Evolutionary conservation across 2,113 vertebrate genomes (phyloP), one percentile per base, ranked within the genome.

Genomic region (Ammodramus savannarum): DNA sequence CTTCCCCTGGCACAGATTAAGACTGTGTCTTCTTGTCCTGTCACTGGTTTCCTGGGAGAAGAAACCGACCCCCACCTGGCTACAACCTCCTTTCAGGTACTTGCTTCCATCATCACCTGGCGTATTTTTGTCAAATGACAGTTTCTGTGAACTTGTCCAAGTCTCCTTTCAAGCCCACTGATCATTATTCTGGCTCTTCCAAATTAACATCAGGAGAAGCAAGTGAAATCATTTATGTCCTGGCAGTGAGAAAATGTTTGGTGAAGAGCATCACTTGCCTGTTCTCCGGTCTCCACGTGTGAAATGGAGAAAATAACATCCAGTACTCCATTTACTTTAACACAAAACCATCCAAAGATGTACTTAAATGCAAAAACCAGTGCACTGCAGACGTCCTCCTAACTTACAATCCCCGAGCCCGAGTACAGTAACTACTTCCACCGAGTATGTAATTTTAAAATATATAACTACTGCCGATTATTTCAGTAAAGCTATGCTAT

Each of bases 401-500:
- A 31, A 55, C 17, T 68, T 32, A 21, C 0, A 1, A 16, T 3
- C 32, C 29, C 59, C 2, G 10, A 69, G 26, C 10, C 55, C 3
- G 0, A 63, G 25, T 1, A 19, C 6, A 20, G 4, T 8, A n/a
- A 48, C 26, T 36, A 31, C 36, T 73, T 54, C 73, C 48, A 83
- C 34, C 10, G 0, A 29, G 10, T 9, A 11, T 1, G 0, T 3
- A 6, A 6, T 6, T n/a, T 90, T 57, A 3, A 55, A 43, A 7
- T 2, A 17, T 0, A 2, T 1, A 49, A 29, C 27, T 23, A 27
- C 0, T 34, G 26, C 62, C 5, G 12, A 2, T 21, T 8, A 8
- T 2, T 34, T 3, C 59, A 16, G 27, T 18, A 21, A 65, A 43
- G 2, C 52, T 6, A 4, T 3, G 2, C 11, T 5, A 6, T 2